Conservation (phyloP, 2,888 invertebrate species). For the Autographa gamma region DNA sequence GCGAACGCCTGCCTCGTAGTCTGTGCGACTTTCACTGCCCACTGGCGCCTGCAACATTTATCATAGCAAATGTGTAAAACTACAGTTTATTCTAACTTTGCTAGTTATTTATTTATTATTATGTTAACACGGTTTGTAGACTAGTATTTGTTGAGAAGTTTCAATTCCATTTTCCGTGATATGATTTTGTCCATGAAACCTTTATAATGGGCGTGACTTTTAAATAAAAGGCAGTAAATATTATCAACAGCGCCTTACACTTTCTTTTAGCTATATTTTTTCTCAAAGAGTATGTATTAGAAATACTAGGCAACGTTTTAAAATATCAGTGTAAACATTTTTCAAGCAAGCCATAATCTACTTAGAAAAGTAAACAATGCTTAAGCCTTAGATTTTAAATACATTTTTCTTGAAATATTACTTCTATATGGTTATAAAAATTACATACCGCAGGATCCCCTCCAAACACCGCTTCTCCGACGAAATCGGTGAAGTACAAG, state of each 20-base stretch:
- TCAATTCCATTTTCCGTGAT: neutral
- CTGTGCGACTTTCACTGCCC: conserved; percentile 89
- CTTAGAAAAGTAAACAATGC: no score
- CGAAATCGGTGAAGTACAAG: conserved; percentile 98
- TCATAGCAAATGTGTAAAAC: conserved; percentile 49
- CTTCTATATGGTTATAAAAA: neutral
- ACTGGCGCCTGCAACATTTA: conserved; percentile 90
- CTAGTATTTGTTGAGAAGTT: neutral
- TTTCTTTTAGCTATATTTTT: neutral
- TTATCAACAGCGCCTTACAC: neutral
- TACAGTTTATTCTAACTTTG: neutral
- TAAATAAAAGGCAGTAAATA: neutral
- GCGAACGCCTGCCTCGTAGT: conserved; percentile 97
- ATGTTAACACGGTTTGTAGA: no score
- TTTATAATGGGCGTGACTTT: neutral
- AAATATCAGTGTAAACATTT: neutral
- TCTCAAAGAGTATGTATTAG: neutral
- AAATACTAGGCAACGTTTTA: neutral
- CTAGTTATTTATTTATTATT: neutral
- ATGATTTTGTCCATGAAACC: neutral
- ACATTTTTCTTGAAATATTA: no score
- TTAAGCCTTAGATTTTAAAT: no score
- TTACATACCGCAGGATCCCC: conserved; percentile 93
- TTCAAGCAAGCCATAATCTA: neutral
- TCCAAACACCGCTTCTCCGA: conserved; percentile 96